phyloP scores from a whole-genome alignment of 1,140 invertebrate species.

The Cotesia glomerata region DNA sequence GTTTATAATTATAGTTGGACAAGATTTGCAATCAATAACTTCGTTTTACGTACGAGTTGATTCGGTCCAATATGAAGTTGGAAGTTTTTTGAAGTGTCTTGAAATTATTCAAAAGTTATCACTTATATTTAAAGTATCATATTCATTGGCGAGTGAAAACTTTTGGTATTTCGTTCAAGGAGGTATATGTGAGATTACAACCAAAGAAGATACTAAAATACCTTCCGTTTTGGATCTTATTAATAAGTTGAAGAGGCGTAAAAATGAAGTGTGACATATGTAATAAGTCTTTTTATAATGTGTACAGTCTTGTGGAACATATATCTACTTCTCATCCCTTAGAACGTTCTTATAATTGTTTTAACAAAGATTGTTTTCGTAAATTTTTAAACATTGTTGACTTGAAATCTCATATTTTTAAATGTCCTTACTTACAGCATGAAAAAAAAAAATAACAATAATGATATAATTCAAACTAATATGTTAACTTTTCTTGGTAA shows the following conservation, averaged over 20 bases:
- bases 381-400: too few species aligned
- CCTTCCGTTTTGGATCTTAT: constrained; percentile 5
- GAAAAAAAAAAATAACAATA: too few species aligned
- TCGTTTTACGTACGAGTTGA: constrained; percentile 21
- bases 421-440: too few species aligned
- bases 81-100: constrained; percentile 6
- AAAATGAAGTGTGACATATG: too few species aligned
- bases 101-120: constrained; percentile 18
- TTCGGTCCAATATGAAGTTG: background rate
- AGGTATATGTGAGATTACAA: constrained; percentile 10
- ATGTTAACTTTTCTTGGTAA: too few species aligned
- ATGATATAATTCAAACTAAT: too few species aligned
- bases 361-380: too few species aligned
- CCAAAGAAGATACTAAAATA: constrained; percentile 13
- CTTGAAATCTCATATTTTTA: too few species aligned
- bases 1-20: constrained; percentile 22
- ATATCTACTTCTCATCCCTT: too few species aligned
- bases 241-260: background rate
- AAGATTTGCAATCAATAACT: background rate
- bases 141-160: constrained; percentile 23
- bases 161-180: constrained; percentile 24
- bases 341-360: too few species aligned
- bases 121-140: constrained; percentile 16
- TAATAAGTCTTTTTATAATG: too few species aligned
- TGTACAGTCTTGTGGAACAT: too few species aligned